Base-by-base conservation (phyloP, 2,797 vertebrate species). In the Hoplostethus mediterraneus region DNA sequence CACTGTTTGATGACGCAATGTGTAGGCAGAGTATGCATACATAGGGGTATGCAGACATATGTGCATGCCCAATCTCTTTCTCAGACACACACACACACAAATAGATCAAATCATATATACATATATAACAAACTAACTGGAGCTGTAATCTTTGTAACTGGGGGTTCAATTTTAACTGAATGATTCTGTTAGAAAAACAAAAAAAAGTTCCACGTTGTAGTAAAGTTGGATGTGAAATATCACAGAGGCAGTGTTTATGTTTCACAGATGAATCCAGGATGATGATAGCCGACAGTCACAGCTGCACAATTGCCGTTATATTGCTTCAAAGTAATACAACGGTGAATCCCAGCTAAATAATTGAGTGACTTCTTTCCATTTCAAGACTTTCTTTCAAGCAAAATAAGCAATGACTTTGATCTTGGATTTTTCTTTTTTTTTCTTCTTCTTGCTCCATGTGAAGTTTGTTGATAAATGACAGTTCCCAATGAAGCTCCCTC, bases 301-400 rank as follows among this genome's bases (percentile, higher is more conserved):
- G 51, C 31, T 56, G 73, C 51, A 79, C 47, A 59, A 55, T 12
- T 6, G 28, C 42, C 63, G 72, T 78, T 56, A 75, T 77, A 71
- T 78, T 58, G 71, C 63, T 83, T 74, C 74, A 75, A 73, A 81
- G 66, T 48, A 49, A 67, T 13, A 74, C 47, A 55, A 40, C 63
- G 54, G 53, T 56, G 61, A 75, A 63, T 67, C 30, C 42, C 56
- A 49, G 56, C 57, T 83, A 66, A 82, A 84, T 84, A 75, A 87
- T 86, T 72, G 30, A 80, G 60, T 16, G 16, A 54, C 69, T 72
- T 58, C 42, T 67, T 55, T 62, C 6, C 3, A 33, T 55, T 67
- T 60, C 61, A 70, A 48, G 42, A 42, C 55, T 62, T 6, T 71
- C 67, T 76, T 67, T 80, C 10, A 48, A 53, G 42, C 48, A 53